Evolutionary conservation across 1,140 invertebrate species (phyloP).

Genomic region (Agrilus planipennis): DNA sequence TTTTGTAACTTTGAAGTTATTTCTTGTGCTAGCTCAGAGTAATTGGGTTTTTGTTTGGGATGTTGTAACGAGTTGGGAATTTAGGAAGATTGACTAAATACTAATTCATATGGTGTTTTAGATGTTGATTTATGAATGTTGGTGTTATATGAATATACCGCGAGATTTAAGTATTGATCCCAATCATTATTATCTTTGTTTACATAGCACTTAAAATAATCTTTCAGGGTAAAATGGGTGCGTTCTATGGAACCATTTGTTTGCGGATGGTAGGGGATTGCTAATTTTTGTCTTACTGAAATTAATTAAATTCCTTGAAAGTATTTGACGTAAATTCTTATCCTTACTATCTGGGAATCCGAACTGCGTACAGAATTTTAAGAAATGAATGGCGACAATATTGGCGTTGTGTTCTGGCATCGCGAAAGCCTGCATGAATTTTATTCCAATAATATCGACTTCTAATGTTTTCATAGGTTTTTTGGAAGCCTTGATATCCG

Average conservation of each 20-base stretch:
- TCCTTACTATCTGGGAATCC: too few relatives aligned
- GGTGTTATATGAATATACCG: constrained; percentile 36
- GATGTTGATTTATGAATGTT: constrained; percentile 28
- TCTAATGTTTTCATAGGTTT: constrained; percentile 7
- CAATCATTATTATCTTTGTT: constrained; percentile 29
- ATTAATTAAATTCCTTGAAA: too few relatives aligned
- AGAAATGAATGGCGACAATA: too few relatives aligned
- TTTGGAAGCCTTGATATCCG: constrained; percentile 7
- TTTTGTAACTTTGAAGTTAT: constrained; percentile 23
- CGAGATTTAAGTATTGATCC: constrained; percentile 33
- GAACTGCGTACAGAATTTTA: too few relatives aligned
- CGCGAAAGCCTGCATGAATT: background rate
- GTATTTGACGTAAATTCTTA: too few relatives aligned
- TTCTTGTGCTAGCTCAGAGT: constrained; percentile 22
- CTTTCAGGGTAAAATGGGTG: constrained; percentile 31
- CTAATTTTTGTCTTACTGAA: too few relatives aligned
- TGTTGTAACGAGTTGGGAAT: constrained; percentile 21
- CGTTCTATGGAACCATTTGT: constrained; percentile 31
- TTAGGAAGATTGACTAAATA: constrained; percentile 32
- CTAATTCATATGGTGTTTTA: constrained; percentile 32
- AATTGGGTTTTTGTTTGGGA: constrained; percentile 18
- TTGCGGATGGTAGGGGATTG: too few relatives aligned
- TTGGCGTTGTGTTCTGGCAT: constrained; percentile 3
- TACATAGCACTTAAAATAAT: constrained; percentile 33
- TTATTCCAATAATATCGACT: constrained; percentile 3